phyloP scores from a whole-genome alignment of 2,797 vertebrate genomes.

The Thalassophryne amazonica region DNA sequence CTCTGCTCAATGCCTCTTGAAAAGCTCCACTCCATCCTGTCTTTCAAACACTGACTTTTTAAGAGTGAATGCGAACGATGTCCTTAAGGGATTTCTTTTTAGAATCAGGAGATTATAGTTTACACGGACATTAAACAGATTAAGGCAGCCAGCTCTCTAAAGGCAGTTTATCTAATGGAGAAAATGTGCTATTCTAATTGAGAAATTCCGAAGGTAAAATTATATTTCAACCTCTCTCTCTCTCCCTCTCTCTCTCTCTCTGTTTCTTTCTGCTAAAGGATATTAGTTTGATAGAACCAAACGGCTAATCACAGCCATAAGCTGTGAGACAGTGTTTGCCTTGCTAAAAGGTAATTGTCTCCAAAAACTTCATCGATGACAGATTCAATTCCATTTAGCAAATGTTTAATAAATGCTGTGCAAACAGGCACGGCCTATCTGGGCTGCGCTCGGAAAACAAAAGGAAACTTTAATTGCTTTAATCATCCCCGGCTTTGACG shows the following conservation, averaged over 20 bases:
- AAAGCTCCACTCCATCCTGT: conserved; percentile 70
- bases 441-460: conserved; percentile 90
- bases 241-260: conserved; percentile 5
- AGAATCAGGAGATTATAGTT: conserved; percentile 81
- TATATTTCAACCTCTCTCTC: conserved; percentile 61
- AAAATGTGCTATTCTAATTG: conserved; percentile 82
- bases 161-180: conserved; percentile 83
- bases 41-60: conserved; percentile 72
- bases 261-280: conserved; percentile 49
- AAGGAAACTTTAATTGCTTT: conserved; percentile 99
- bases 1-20: conserved; percentile 62
- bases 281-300: conserved; percentile 78
- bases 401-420: conserved; percentile 95
- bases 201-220: conserved; percentile 80
- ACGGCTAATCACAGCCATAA: conserved; percentile 76
- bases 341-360: conserved; percentile 92
- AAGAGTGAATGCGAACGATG: conserved; percentile 74
- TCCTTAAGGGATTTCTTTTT: conserved; percentile 81
- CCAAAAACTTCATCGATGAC: conserved; percentile 90
- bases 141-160: conserved; percentile 79
- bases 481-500: conserved; percentile 94
- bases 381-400: conserved; percentile 97
- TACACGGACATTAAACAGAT: conserved; percentile 83
- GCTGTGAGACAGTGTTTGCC: conserved; percentile 84
- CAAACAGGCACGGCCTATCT: conserved; percentile 88